These are phyloP conservation scores for Maconellicoccus hirsutus DNA, from an alignment of 1,140 invertebrate species.

Conservation along the genomic window DNA sequence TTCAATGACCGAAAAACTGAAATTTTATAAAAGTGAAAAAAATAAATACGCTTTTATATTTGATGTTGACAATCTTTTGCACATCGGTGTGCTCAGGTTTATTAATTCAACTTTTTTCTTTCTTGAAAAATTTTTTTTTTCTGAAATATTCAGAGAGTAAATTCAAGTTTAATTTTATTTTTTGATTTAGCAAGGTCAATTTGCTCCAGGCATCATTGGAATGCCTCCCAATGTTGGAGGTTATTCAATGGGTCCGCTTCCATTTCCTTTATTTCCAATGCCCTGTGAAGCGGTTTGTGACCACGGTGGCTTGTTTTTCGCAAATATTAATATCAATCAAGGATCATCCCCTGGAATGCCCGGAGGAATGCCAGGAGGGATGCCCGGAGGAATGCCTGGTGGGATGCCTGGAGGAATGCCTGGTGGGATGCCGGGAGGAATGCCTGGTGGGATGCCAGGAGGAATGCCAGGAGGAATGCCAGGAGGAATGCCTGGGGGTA, in stretches of 20 bases:
- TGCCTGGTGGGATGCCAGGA: slow-evolving; percentile 16
- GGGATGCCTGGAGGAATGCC: slow-evolving; percentile 15
- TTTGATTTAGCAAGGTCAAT: background rate
- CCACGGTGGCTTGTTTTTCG: slow-evolving; percentile 11
- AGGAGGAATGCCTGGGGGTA: background rate
- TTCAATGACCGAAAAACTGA: too few species aligned
- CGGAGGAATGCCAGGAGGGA: slow-evolving; percentile 22
- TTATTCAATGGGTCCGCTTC: slow-evolving; percentile 12
- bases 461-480: slow-evolving; percentile 22
- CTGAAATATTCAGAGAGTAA: too few species aligned
- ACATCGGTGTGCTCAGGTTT: too few species aligned
- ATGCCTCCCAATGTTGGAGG: background rate
- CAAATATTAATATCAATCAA: background rate
- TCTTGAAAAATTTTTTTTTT: too few species aligned
- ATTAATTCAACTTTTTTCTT: too few species aligned
- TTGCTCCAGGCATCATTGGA: background rate
- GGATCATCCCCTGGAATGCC: background rate
- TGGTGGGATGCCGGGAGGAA: slow-evolving; percentile 13
- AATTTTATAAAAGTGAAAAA: too few species aligned
- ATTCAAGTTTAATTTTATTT: background rate
- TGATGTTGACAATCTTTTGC: too few species aligned
- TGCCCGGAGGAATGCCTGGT: slow-evolving; percentile 15
- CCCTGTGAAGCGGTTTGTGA: background rate
- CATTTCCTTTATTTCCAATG: slow-evolving; percentile 4
- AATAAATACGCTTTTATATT: too few species aligned